Base-by-base conservation (phyloP, 2,113 vertebrate species). In the Myiozetetes cayanensis region DNA sequence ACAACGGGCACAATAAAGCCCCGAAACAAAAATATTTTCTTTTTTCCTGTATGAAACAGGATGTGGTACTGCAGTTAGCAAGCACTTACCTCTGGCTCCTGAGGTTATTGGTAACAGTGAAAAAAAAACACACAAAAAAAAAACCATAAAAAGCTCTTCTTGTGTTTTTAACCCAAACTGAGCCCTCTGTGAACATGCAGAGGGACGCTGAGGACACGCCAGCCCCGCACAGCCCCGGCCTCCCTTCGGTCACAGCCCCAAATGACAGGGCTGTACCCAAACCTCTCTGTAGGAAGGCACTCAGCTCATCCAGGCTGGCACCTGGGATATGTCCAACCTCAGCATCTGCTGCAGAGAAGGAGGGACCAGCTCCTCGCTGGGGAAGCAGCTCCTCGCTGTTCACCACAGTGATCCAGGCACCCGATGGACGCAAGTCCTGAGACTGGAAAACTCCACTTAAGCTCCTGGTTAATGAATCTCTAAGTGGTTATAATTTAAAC, bases 31-130 rank as follows among this genome's bases (percentile, higher is more conserved):
- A 95, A 39, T 71, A n/a, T 52, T 75, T 68, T 78, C 47, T 73
- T 87, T 41, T 84, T 84, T 92, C 77, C 77, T 78, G 52, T 63
- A 41, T 1, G 17, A 85, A 95, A 89, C 83, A 90, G 94, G 94
- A 95, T 78, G 93, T 0, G 35, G 73, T 41, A 39, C 6, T 7
- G 9, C 67, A 88, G 75, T 19, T 30, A 71, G 86, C 10, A 8
- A 25, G 12, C 7, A 4, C 28, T 90, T 41, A 77, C 55, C 63
- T 62, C 19, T 3, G 2, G 3, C 43, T 81, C 41, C 63, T 14
- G 39, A 22, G 30, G n/a, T 30, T 55, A 55, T 9, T 9, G 53
- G 23, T 6, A 30, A 46, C n/a, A 21, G 7, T 2, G n/a, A 7
- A 44, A 49, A 75, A 35, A 84, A 59, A 11, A 5, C 23, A 2